These are phyloP conservation scores for Eclectus roratus DNA, from an alignment of 2,113 vertebrate genomes.

Conservation along the genomic window DNA sequence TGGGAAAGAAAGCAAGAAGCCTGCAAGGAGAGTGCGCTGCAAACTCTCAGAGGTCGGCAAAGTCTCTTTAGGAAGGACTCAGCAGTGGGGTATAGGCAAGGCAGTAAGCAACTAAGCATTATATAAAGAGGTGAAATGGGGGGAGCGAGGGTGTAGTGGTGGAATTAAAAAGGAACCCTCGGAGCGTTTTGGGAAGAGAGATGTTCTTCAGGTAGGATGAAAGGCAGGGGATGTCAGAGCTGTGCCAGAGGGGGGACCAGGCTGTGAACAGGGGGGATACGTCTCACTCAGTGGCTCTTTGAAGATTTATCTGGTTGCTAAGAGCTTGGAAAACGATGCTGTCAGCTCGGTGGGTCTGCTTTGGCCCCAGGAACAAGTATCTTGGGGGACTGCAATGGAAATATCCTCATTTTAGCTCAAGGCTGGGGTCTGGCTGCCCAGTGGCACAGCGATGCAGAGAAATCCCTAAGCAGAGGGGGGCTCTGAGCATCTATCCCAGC, in stretches of 20 bases:
- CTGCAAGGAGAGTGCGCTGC: not conserved
- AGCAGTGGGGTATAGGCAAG: not conserved
- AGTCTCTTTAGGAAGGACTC: not conserved
- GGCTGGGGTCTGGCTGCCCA: not conserved
- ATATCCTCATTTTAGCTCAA: not conserved
- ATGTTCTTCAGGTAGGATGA: not conserved
- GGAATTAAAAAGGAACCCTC: not conserved
- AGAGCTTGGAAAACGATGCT: not conserved
- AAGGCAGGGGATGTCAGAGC: not conserved
- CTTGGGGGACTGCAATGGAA: not conserved
- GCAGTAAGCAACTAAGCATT: not conserved
- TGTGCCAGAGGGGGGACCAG: rapidly evolving
- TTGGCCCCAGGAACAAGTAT: not conserved
- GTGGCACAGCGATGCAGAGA: not conserved
- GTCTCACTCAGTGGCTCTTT: not conserved
- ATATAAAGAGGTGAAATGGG: not conserved
- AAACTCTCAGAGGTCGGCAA: not conserved
- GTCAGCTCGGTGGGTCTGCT: not conserved
- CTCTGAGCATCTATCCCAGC: not conserved
- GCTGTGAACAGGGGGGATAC: rapidly evolving
- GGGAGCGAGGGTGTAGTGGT: not conserved
- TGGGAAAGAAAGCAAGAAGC: not conserved
- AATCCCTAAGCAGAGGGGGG: not conserved
- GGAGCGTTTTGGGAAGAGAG: not conserved
- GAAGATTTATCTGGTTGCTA: not conserved